Evolutionary conservation across 2,888 invertebrate genomes (phyloP).

Genomic region (Heliconius cydno): DNA sequence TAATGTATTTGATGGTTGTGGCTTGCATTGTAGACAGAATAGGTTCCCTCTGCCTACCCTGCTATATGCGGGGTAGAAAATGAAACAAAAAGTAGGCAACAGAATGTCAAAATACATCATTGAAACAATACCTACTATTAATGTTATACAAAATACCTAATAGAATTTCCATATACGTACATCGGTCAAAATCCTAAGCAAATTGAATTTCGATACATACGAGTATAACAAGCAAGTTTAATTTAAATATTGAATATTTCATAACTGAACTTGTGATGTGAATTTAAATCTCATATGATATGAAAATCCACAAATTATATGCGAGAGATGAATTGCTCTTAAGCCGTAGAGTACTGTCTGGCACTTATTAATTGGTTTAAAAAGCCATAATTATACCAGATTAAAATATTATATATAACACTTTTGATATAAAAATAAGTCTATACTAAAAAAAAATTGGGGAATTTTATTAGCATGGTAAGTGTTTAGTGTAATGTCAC

Average conservation of each 20-base stretch:
- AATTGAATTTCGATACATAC: slow-evolving; percentile 5
- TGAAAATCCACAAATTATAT: slow-evolving; percentile 37
- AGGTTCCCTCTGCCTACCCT: too few species aligned
- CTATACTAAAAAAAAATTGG: too few species aligned
- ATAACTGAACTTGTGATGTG: background rate
- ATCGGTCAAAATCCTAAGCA: background rate
- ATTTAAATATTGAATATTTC: slow-evolving; percentile 2
- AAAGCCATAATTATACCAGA: slow-evolving; percentile 19
- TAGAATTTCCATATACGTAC: background rate
- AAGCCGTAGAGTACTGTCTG: slow-evolving; percentile 22
- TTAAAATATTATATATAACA: background rate
- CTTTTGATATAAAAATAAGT: too few species aligned
- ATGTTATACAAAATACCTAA: background rate
- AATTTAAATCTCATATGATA: slow-evolving; percentile 18
- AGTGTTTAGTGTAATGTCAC: too few species aligned
- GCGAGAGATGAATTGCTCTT: slow-evolving; percentile 30
- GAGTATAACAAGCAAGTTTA: too few species aligned
- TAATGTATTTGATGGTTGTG: background rate
- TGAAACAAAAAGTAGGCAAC: too few species aligned
- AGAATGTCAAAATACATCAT: background rate
- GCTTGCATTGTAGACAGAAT: too few species aligned
- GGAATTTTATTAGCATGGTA: too few species aligned
- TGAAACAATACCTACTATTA: background rate
- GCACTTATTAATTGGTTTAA: slow-evolving; percentile 28
- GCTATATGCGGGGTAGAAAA: too few species aligned